Conservation (phyloP, 1,140 invertebrate genomes). For the Myzus persicae region DNA sequence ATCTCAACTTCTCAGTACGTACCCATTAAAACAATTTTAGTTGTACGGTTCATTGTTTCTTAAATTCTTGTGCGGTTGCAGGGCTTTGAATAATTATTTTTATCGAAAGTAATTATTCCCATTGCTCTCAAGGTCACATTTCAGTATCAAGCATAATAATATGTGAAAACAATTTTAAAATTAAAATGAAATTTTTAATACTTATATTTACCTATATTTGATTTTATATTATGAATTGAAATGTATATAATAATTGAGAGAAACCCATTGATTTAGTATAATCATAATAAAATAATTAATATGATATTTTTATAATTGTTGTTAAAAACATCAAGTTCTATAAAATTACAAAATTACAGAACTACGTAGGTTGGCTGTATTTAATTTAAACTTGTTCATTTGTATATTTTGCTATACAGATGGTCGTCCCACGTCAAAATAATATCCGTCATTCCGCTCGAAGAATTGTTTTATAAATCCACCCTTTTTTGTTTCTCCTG, state of each 20-base stretch:
- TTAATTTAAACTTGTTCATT: conserved; percentile 39
- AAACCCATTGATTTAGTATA: too few relatives aligned
- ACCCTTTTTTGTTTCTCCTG: conserved; percentile 27
- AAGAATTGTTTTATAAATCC: conserved; percentile 31
- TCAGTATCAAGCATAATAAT: not conserved
- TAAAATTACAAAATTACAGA: conserved; percentile 2
- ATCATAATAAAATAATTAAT: not conserved
- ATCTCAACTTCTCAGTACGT: not conserved
- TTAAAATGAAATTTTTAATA: not conserved
- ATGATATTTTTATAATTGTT: not conserved
- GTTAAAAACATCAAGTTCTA: not conserved
- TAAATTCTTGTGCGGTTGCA: not conserved
- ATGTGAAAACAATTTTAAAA: not conserved
- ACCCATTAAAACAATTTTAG: not conserved
- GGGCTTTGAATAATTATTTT: not conserved
- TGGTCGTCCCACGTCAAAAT: not conserved
- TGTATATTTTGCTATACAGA: not conserved
- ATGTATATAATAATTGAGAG: too few relatives aligned
- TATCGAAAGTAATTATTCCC: not conserved
- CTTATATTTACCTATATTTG: not conserved
- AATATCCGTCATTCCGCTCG: conserved; percentile 26
- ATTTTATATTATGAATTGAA: not conserved
- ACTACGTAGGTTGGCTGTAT: not conserved
- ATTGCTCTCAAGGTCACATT: not conserved
- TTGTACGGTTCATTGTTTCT: not conserved